Base-by-base conservation (phyloP, 2,797 vertebrate genomes). In the Selene dorsalis region DNA sequence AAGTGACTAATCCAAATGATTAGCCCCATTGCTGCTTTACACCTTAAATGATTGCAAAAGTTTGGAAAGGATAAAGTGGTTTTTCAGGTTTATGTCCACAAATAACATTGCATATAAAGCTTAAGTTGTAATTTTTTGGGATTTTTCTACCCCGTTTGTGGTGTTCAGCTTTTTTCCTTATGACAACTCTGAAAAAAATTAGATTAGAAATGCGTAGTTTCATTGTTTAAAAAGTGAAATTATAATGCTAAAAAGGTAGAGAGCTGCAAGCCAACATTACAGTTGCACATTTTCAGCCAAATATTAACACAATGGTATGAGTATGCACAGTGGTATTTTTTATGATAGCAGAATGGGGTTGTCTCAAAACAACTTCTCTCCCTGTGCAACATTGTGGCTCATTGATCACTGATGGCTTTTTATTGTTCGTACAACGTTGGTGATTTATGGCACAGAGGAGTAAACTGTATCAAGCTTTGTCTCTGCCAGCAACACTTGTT, bases 61-160 rank as follows among this genome's bases (percentile, higher is more conserved):
- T 50, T 73, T 84, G 38, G 6, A 61, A 50, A 55, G 56, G 45
- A 35, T 26, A 69, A 48, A 32, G 26, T 52, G 4, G 0, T 43
- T 59, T 20, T 2, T 48, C 18, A 45, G 20, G 18, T 68, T 61
- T 24, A 7, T 65, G 32, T 58, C 13, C 4, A 22, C n/a, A 59
- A 47, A 57, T 52, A 1, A 20, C 28, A 39, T 35, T 35, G 32
- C 32, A 8, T 35, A 35, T 7, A 35, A 9, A 35, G 32, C 7
- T 5, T 35, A 8, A 35, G 32, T 35, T 35, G 32, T 35, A 35
- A 35, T 9, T 8, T 35, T 35, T 35, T 35, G 6, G 32, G 6
- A 35, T 35, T 35, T 35, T 35, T 35, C 32, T 8, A 35, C 32
- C 32, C 32, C 9, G 32, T 35, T 1, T 35, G 32, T 35, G 32